Evolutionary conservation across 37 sponge, comb jelly and placozoan species (phyloP).

Genomic region (Mnemiopsis leidyi): DNA sequence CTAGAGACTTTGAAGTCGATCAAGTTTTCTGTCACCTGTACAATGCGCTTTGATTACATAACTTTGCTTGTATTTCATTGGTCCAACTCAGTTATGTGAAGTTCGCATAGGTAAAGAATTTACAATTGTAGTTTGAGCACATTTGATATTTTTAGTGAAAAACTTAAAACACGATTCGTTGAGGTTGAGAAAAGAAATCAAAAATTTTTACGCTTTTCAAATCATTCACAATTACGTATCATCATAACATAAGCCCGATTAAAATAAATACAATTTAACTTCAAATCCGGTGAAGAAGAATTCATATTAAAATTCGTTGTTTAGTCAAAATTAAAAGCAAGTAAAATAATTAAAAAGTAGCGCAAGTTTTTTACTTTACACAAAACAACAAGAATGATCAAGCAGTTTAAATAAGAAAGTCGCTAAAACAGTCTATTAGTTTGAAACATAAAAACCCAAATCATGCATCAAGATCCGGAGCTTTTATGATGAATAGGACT

Average conservation of each 20-base stretch:
- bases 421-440: background rate
- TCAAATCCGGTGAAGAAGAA: background rate
- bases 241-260: background rate
- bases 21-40: no score
- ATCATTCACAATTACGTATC: background rate
- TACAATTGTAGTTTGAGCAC: no score
- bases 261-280: background rate
- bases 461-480: background rate
- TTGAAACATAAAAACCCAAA: background rate
- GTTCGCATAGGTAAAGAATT: no score
- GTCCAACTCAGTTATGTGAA: no score
- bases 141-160: no score
- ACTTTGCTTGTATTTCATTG: no score
- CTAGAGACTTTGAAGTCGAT: no score
- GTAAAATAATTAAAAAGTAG: background rate
- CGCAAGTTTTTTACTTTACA: background rate
- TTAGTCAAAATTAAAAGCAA: background rate
- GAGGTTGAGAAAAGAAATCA: no score
- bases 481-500: no score
- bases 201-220: no score
- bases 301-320: background rate
- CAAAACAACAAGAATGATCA: background rate
- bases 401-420: background rate
- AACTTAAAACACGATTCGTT: no score
- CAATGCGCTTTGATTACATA: no score